phyloP scores from a whole-genome alignment of 2,113 vertebrate genomes.

The Callipepla squamata region DNA sequence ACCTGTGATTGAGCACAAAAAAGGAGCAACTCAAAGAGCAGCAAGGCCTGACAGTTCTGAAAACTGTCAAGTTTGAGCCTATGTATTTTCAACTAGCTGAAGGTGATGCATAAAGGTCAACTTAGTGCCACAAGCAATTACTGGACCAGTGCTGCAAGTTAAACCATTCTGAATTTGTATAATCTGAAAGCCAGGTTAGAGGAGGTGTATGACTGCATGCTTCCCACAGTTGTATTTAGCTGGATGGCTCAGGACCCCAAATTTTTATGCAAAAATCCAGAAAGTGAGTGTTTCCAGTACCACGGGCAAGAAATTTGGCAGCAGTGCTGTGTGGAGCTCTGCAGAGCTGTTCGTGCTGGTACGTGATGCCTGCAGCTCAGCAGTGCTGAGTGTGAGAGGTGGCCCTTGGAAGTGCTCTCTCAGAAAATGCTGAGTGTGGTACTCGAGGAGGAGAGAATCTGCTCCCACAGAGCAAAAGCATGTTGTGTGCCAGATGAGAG shows the following conservation, averaged over 20 bases:
- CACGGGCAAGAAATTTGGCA: accelerated
- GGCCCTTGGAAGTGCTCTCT: accelerated
- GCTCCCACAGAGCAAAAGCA: accelerated
- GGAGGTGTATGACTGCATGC: accelerated
- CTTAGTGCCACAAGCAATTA: not conserved
- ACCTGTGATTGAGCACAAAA: too few species aligned
- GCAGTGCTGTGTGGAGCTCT: accelerated
- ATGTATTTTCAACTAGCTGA: accelerated
- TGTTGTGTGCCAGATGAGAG: accelerated
- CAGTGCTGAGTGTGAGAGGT: accelerated
- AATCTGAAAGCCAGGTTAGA: accelerated
- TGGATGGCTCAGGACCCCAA: not conserved
- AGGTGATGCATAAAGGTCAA: not conserved
- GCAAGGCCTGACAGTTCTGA: not conserved
- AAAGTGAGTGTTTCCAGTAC: accelerated
- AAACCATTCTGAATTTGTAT: not conserved
- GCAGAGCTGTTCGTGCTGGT: accelerated
- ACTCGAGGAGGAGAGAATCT: not conserved
- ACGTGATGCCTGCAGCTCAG: accelerated
- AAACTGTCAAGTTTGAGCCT: accelerated
- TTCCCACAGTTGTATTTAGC: accelerated
- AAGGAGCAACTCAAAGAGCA: not conserved
- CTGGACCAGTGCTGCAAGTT: not conserved
- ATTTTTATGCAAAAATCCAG: too few species aligned
- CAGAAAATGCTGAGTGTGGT: accelerated